A percentile compares a stretch with the other conserved stretches of the same genome.
phyloP scores from a whole-genome alignment of 2,797 vertebrate genomes.

The Xyrichtys novacula region DNA sequence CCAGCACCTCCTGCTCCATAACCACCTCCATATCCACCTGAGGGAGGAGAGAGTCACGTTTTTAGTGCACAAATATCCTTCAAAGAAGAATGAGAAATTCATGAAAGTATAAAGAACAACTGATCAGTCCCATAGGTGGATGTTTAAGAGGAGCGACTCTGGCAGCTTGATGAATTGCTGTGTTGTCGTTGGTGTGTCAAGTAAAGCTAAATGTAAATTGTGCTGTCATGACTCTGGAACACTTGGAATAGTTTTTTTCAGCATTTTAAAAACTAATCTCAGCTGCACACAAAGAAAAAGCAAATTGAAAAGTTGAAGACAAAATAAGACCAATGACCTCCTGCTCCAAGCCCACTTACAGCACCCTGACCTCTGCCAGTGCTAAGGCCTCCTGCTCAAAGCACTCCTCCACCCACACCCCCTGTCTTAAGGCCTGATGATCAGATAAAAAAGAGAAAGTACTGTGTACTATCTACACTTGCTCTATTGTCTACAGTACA shows the following conservation, averaged over 20 bases:
- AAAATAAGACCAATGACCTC: constrained; percentile 59
- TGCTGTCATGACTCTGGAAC: neutral
- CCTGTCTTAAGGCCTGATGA: constrained; percentile 56
- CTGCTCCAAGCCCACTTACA: constrained; percentile 68
- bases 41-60: constrained; percentile 25
- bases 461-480: constrained; percentile 27
- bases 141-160: neutral
- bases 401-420: constrained; percentile 41
- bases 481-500: constrained; percentile 18
- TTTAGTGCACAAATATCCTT: constrained; percentile 15
- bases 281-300: neutral
- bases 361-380: constrained; percentile 54
- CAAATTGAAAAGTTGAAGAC: neutral
- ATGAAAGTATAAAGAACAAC: neutral
- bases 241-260: neutral
- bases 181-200: neutral
- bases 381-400: constrained; percentile 67
- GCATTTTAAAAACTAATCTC: neutral
- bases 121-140: neutral
- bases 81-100: neutral
- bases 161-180: neutral
- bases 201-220: neutral
- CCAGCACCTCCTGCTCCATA: constrained; percentile 65
- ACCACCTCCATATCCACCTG: constrained; percentile 68
- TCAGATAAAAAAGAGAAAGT: constrained; percentile 31